Percentiles rank a stretch among this genome's conserved stretches.
phyloP scores from a whole-genome alignment of 2,888 invertebrate species.

The Drosophila histrio region DNA sequence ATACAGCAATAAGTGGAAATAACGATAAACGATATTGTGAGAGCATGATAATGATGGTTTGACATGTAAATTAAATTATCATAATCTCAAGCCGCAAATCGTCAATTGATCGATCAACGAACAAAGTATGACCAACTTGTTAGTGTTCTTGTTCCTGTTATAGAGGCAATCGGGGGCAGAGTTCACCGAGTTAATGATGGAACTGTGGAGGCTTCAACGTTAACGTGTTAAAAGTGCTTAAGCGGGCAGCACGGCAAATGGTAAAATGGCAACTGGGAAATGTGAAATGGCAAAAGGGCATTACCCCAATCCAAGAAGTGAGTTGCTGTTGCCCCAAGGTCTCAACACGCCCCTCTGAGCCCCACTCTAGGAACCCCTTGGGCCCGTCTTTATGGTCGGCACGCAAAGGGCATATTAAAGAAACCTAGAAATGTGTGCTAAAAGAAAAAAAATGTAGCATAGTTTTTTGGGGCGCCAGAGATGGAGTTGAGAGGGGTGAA shows the following conservation, averaged over 20 bases:
- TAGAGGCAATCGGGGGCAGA: conserved; percentile 3
- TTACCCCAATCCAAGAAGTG: neutral
- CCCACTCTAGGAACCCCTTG: neutral
- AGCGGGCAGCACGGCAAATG: conserved; percentile 33
- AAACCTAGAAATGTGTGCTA: conserved; percentile 42
- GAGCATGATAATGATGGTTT: conserved; percentile 26
- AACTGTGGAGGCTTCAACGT: conserved; percentile 14
- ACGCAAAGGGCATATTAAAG: conserved; percentile 72
- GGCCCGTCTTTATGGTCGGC: conserved; percentile 31
- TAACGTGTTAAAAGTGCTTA: conserved; percentile 75
- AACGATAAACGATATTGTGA: conserved; percentile 6
- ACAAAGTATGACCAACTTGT: conserved; percentile 4
- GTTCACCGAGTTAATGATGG: conserved; percentile 1
- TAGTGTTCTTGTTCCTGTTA: neutral
- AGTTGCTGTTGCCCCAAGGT: neutral
- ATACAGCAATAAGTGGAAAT: neutral
- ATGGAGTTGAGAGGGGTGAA: neutral
- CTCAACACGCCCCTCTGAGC: neutral
- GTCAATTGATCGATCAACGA: conserved; percentile 32
- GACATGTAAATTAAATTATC: conserved; percentile 17
- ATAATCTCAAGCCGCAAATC: neutral
- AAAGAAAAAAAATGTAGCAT: conserved; percentile 36
- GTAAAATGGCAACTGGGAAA: conserved; percentile 20
- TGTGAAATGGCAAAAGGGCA: conserved; percentile 36
- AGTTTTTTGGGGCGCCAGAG: conserved; percentile 14